Percentiles rank a stretch among this genome's conserved stretches.
These are phyloP conservation scores for Scortum barcoo DNA, from an alignment of 2,113 vertebrate species.

Conservation along the genomic window DNA sequence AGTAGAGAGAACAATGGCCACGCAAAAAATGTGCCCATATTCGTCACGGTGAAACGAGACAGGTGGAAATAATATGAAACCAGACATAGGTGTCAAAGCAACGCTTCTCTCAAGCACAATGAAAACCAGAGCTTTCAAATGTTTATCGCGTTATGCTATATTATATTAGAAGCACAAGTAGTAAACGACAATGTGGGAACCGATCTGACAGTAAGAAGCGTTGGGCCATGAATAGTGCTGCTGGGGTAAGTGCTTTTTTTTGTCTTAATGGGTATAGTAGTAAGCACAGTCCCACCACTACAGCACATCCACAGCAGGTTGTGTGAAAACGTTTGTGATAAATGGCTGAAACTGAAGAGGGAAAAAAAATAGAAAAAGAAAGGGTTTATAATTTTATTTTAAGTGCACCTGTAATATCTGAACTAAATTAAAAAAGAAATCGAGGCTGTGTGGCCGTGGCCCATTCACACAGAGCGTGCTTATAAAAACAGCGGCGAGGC, in stretches of 20 bases:
- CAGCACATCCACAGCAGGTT: not conserved
- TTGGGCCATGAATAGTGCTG: not conserved
- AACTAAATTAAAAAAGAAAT: not conserved
- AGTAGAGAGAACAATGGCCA: slow-evolving; percentile 44
- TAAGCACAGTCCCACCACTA: not conserved
- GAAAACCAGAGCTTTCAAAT: slow-evolving; percentile 21
- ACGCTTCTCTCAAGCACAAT: slow-evolving; percentile 6
- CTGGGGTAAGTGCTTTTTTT: not conserved
- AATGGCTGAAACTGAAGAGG: not conserved
- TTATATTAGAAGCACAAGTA: not conserved
- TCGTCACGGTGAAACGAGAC: slow-evolving; percentile 28
- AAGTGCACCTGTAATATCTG: not conserved
- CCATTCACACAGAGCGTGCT: too few relatives aligned
- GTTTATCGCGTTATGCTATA: not conserved
- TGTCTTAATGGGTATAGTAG: not conserved
- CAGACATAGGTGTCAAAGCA: not conserved
- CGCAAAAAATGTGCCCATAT: slow-evolving; percentile 34
- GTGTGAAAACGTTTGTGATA: not conserved
- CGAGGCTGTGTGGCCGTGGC: not conserved
- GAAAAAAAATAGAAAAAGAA: not conserved
- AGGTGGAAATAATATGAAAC: slow-evolving; percentile 42
- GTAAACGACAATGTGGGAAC: not conserved
- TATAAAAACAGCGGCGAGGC: not conserved
- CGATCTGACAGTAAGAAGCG: not conserved
- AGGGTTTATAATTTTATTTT: not conserved